Evolutionary conservation across 1,140 invertebrate species (phyloP), one percentile per base, ranked within the genome.

Genomic region (Papilio xuthus): DNA sequence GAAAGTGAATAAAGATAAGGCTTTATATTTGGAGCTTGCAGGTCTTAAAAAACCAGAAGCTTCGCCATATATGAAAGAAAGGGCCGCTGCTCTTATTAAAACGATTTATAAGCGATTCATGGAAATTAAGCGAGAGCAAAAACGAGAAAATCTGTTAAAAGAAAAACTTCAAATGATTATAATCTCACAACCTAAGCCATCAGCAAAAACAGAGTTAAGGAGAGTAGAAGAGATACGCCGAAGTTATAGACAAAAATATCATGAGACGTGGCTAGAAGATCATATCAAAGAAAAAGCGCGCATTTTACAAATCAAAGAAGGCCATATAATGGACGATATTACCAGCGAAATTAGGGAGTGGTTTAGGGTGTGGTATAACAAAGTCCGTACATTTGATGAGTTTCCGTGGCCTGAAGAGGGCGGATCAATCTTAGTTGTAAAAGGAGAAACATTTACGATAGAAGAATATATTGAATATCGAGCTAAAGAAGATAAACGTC

Each of bases 291-390:
- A 96, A 88, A 94, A 94, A 80, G 85, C 89, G 2, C 93, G 94
- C 77, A 94, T 96, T 13, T 82, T 95, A 60, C 93, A 94, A 87
- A 87, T 95, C 3, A 91, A 94, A 74, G 94, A 94, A 73, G 95
- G 95, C 1, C 94, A 94, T 77, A 89, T 96, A 56, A 95, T 96
- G 91, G 96, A 97, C 83, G 96, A 97, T 84, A 96, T 96, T 79
- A 94, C 95, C 2, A 95, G 95, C 76, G 96, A 97, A 89, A 95
- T 97, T 80, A 95, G 95, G 72, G 94, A 94, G 71, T 97, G 96
- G 96, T 95, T 96, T 81, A 79, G 88, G 10, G 84, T 95, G 77
- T 97, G 96, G 95, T 94, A 92, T 81, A 84, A 85, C 56, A 73
- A 82, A 72, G 84, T 91, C 32, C 81, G 85, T 28, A 42, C 86